These are phyloP conservation scores for Falcunculus frontatus DNA, from an alignment of 2,113 vertebrate species.

Conservation along the genomic window DNA sequence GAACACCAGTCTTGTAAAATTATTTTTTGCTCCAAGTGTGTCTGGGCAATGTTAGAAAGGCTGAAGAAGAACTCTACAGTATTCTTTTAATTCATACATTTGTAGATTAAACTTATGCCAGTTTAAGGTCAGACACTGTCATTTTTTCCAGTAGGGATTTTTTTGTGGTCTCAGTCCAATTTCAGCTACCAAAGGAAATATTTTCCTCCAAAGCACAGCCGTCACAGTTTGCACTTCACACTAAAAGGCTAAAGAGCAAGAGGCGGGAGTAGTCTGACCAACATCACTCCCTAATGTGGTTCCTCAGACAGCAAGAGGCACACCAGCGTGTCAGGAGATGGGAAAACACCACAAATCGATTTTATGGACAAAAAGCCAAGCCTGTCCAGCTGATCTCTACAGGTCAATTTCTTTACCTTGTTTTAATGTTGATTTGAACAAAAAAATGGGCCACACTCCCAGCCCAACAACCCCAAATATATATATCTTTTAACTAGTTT, in stretches of 20 bases:
- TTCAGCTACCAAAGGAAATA: background rate
- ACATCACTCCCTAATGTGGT: background rate
- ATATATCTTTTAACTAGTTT: background rate
- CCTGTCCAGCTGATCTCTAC: background rate
- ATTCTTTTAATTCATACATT: background rate
- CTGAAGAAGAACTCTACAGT: background rate
- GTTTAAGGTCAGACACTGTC: background rate
- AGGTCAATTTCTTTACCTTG: background rate
- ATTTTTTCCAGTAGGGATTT: background rate
- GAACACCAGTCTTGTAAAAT: background rate
- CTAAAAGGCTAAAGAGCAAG: background rate
- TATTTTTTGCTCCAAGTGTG: background rate
- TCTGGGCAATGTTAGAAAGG: background rate
- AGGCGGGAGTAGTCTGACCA: background rate
- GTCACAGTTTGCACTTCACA: background rate
- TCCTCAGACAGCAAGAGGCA: background rate
- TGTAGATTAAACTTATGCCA: background rate
- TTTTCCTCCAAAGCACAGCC: background rate
- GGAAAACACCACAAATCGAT: fast-evolving
- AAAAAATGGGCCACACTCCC: background rate
- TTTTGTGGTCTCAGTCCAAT: background rate
- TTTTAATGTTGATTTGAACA: background rate
- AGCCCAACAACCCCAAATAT: background rate
- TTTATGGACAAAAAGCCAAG: background rate
- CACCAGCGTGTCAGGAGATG: background rate